Evolutionary conservation across 2,888 invertebrate species (phyloP).

Genomic region (Chymomyza fuscimana): DNA sequence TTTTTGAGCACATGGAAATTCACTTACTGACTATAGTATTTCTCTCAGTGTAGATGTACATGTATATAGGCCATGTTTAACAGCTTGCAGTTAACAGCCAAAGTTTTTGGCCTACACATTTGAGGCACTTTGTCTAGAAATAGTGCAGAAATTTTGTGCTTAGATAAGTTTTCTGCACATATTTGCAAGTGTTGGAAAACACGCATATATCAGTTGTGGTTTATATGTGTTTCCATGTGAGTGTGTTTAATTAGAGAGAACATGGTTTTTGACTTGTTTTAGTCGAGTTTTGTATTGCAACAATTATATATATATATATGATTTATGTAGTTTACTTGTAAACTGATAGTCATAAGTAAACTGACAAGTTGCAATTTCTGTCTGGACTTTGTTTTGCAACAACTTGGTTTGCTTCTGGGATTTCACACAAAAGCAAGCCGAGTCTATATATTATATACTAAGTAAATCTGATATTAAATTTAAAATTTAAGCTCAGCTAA

Average conservation of each 20-base stretch:
- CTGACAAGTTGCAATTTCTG: slow-evolving; percentile 10
- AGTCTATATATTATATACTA: too few species aligned
- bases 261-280: slow-evolving; percentile 16
- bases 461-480: slow-evolving; percentile 18
- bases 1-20: too few species aligned
- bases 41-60: slow-evolving; percentile 6
- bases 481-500: not conserved
- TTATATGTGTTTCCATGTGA: not conserved
- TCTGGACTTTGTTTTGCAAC: slow-evolving; percentile 15
- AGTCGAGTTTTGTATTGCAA: slow-evolving; percentile 39
- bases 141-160: slow-evolving; percentile 36
- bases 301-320: slow-evolving; percentile 57
- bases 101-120: slow-evolving; percentile 43
- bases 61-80: not conserved
- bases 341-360: slow-evolving; percentile 11
- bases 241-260: slow-evolving; percentile 61
- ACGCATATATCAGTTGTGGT: not conserved
- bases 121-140: slow-evolving; percentile 22
- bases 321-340: slow-evolving; percentile 62
- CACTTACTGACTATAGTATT: too few species aligned
- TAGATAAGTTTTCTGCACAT: slow-evolving; percentile 22
- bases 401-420: slow-evolving; percentile 5
- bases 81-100: slow-evolving; percentile 38
- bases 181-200: slow-evolving; percentile 4
- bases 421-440: not conserved